Evolutionary conservation across 1,140 invertebrate genomes (phyloP), one percentile per base, ranked within the genome.

Genomic region (Asobara japonica): DNA sequence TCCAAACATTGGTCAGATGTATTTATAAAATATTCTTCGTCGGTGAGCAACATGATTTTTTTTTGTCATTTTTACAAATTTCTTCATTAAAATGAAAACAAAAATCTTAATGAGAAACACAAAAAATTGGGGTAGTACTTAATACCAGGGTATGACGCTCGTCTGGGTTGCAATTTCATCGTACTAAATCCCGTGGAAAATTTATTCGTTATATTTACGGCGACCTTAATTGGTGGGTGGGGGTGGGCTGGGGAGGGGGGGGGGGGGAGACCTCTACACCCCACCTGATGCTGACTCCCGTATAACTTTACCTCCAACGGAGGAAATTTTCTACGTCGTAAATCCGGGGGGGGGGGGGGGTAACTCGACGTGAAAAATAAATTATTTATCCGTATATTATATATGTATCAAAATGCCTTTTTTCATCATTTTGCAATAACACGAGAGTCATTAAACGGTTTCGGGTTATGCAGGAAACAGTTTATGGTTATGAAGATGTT

Each of bases 181-280:
- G 64, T 22, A 33, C 31, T 66, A 64, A 64, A 64, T 30, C 61
- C 61, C 61, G 16, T 64, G 31, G 61, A 66, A 66, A 66, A 66
- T 41, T 45, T 66, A 36, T 36, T 36, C 64, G 31, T 27, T 41
- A 66, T 66, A 66, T 36, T 45, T 66, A 45, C 31, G 64, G 36
- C 31, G 36, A 66, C 36, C 36, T 66, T 38, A 41, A 45, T 66
- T 66, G 64, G 36, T 41, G 33, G 56, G 31, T n/a, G n/a, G 31
- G 5, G 11, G 11, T 36, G 31, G 31, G 31, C n/a, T n/a, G 11
- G 31, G 11, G 31, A 36, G 31, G 11, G 11, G 31, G 31, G 31
- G 31, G 5, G 51, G 18, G 51, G 25, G 51, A 56, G 22, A 22
- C 18, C 22, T 56, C 4, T 16, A 18, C 25, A 56, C 51, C 51